phyloP scores from a whole-genome alignment of 2,888 invertebrate species.

The Boloria selene region DNA sequence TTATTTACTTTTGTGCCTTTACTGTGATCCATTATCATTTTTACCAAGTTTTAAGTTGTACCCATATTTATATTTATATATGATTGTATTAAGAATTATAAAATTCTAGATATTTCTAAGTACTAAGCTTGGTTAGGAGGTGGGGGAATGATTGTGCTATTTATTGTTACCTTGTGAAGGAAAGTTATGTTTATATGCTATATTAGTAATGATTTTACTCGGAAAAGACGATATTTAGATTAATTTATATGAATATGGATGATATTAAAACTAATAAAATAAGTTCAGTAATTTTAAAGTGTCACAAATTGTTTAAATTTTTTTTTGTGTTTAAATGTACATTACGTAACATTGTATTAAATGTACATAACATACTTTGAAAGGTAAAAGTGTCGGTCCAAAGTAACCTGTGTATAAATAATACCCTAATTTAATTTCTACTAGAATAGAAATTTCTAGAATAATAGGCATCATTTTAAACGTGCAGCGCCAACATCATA shows the following conservation, averaged over 20 bases:
- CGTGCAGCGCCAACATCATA: conserved; percentile 19
- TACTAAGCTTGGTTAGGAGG: conserved; percentile 67
- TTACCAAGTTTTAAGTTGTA: conserved; percentile 5
- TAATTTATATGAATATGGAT: neutral
- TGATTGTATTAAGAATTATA: conserved; percentile 2
- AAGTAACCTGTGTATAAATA: no score
- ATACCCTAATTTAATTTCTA: no score
- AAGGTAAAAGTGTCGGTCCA: no score
- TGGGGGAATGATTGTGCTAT: conserved; percentile 74
- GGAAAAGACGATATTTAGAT: neutral
- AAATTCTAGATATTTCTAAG: conserved; percentile 40
- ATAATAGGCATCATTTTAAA: conserved; percentile 1
- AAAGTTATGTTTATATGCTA: conserved; percentile 47
- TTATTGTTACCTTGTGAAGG: conserved; percentile 58
- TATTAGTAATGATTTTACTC: conserved; percentile 9
- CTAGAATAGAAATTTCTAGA: no score
- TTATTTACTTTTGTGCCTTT: no score
- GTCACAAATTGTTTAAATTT: no score
- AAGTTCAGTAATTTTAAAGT: neutral
- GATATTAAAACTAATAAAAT: neutral
- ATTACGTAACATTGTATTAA: no score
- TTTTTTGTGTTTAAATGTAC: no score
- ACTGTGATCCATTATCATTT: neutral
- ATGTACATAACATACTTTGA: no score
- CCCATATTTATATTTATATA: neutral